phyloP scores from a whole-genome alignment of 2,888 invertebrate genomes.

The Aphidius colemani region DNA sequence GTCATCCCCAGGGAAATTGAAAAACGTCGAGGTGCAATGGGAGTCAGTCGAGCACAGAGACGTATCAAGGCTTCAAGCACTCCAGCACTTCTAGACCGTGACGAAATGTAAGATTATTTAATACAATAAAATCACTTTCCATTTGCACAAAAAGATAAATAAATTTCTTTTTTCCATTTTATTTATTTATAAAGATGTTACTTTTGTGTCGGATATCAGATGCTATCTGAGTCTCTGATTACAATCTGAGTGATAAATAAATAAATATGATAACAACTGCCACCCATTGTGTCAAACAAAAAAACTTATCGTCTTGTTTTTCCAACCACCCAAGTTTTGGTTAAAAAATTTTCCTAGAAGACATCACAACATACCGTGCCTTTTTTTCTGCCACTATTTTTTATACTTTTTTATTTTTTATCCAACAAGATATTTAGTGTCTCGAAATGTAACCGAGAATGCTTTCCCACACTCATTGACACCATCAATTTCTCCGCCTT shows the following conservation, averaged over 20 bases:
- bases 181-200: not conserved
- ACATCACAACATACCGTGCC: constrained; percentile 8
- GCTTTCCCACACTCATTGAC: not conserved
- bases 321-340: too few species aligned
- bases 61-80: constrained; percentile 55
- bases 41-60: constrained; percentile 49
- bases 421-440: not conserved
- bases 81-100: constrained; percentile 51
- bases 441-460: not conserved
- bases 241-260: constrained; percentile 33
- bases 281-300: constrained; percentile 2
- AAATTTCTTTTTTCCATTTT: not conserved
- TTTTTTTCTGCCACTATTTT: constrained; percentile 5
- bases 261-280: too few species aligned
- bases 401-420: not conserved
- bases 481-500: not conserved
- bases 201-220: not conserved
- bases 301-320: not conserved
- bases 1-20: constrained; percentile 34
- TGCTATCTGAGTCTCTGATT: constrained; percentile 34
- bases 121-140: not conserved
- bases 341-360: constrained; percentile 6
- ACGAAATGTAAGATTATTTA: constrained; percentile 45
- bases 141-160: not conserved
- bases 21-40: constrained; percentile 44